These are phyloP conservation scores for Holacanthus passer DNA, from an alignment of 2,113 vertebrate genomes.

Conservation along the genomic window DNA sequence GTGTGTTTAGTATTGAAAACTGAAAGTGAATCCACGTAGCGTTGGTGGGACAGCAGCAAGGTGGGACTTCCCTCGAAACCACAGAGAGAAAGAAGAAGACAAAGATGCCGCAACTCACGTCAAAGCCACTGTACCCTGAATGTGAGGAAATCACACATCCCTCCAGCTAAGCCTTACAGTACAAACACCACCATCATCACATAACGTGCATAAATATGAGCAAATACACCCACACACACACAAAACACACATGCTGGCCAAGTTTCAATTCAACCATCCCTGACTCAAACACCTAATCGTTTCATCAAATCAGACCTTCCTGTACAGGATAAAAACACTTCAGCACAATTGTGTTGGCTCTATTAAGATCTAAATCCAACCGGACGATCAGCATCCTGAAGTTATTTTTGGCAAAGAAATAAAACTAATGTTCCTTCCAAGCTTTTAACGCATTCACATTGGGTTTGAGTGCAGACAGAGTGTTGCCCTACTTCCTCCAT, in stretches of 20 bases:
- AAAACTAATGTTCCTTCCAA: slow-evolving; percentile 37
- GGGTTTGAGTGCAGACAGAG: slow-evolving; percentile 37
- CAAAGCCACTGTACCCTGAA: not conserved
- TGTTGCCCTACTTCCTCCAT: slow-evolving; percentile 52
- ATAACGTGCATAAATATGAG: not conserved
- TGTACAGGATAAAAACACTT: slow-evolving; percentile 62
- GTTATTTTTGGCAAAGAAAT: slow-evolving; percentile 38
- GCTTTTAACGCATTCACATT: slow-evolving; percentile 49
- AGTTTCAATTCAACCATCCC: slow-evolving; percentile 12
- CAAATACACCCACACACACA: slow-evolving; percentile 11
- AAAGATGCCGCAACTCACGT: not conserved
- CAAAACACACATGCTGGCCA: not conserved
- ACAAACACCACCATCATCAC: not conserved
- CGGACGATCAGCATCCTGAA: slow-evolving; percentile 38
- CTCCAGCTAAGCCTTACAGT: not conserved
- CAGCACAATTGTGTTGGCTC: slow-evolving; percentile 45
- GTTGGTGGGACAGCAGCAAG: not conserved
- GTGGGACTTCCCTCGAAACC: not conserved
- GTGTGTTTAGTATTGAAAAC: not conserved
- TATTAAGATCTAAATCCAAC: slow-evolving; percentile 36
- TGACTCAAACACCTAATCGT: slow-evolving; percentile 53
- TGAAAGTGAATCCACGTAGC: slow-evolving; percentile 23
- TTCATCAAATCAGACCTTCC: slow-evolving; percentile 49
- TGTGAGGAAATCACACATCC: not conserved
- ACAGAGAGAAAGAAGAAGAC: not conserved